A percentile compares a stretch with the other conserved stretches of the same genome.
Conservation (phyloP, 2,113 vertebrate genomes). For the Conger conger region DNA sequence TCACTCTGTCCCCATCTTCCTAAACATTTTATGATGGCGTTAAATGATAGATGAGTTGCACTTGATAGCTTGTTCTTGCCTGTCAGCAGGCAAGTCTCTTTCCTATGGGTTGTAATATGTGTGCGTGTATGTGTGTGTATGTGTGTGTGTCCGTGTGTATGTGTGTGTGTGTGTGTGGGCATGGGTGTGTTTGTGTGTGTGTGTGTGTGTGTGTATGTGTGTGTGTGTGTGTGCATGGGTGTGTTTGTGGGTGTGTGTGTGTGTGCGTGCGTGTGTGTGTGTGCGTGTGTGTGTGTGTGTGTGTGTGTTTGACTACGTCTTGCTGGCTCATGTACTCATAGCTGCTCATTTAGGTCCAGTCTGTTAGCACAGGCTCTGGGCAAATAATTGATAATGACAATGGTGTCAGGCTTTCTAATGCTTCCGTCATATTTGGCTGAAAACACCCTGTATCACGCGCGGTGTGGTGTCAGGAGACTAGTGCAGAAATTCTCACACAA, state of each 20-base stretch:
- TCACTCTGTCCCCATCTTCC: slow-evolving; percentile 24
- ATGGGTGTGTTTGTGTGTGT: too few species aligned
- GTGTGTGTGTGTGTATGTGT: too few species aligned
- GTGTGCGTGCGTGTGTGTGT: background rate
- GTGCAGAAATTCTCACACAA: background rate
- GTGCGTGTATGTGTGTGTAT: background rate
- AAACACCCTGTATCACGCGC: background rate
- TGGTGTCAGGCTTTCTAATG: background rate
- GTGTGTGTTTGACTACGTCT: background rate
- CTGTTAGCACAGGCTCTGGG: background rate
- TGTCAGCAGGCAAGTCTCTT: slow-evolving; percentile 38
- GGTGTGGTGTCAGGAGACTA: background rate
- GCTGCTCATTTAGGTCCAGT: background rate
- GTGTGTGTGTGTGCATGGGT: too few species aligned
- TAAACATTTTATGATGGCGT: slow-evolving; percentile 51
- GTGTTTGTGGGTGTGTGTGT: too few species aligned
- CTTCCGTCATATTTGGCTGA: background rate
- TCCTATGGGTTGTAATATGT: background rate
- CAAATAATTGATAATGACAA: background rate
- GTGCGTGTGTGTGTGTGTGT: background rate
- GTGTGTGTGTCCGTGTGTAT: slow-evolving; percentile 15
- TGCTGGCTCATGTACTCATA: background rate
- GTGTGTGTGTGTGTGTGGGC: background rate
- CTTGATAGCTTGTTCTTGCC: slow-evolving; percentile 53
- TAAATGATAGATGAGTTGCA: slow-evolving; percentile 64